Percentiles rank a stretch among this genome's conserved stretches.
Conservation (phyloP, 1,140 invertebrate species). For the Saccostrea cuccullata region DNA sequence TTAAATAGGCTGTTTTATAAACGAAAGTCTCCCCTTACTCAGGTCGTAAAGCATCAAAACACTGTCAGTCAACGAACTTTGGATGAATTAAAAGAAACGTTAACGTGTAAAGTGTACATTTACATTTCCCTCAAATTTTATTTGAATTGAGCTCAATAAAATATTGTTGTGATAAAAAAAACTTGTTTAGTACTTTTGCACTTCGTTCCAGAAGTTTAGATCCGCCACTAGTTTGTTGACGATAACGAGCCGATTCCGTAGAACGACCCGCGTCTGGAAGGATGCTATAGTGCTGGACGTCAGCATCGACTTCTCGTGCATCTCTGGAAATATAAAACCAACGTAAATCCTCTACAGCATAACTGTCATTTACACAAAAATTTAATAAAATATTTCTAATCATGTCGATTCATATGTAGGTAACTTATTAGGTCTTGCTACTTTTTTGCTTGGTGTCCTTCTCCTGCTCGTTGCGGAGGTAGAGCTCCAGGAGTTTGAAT, state of each 20-base stretch:
- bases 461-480: constrained; percentile 40
- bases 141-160: background rate
- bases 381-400: no score
- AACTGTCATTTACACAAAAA: no score
- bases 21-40: background rate
- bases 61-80: background rate
- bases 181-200: constrained; percentile 39
- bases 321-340: background rate
- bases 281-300: constrained; percentile 37
- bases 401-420: no score
- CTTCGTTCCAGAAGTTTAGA: constrained; percentile 54
- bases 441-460: constrained; percentile 19
- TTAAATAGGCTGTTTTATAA: background rate
- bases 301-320: constrained; percentile 37
- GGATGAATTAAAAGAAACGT: background rate
- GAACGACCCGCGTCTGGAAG: constrained; percentile 44
- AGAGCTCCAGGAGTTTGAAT: constrained; percentile 46
- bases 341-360: no score
- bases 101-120: background rate
- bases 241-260: constrained; percentile 49
- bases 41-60: background rate
- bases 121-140: background rate
- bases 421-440: background rate
- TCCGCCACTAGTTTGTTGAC: constrained; percentile 54
- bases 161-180: background rate